Percentiles rank a stretch among this genome's conserved stretches.
Evolutionary conservation across 2,888 invertebrate species (phyloP).

Genomic region (Amphipoea oculea): DNA sequence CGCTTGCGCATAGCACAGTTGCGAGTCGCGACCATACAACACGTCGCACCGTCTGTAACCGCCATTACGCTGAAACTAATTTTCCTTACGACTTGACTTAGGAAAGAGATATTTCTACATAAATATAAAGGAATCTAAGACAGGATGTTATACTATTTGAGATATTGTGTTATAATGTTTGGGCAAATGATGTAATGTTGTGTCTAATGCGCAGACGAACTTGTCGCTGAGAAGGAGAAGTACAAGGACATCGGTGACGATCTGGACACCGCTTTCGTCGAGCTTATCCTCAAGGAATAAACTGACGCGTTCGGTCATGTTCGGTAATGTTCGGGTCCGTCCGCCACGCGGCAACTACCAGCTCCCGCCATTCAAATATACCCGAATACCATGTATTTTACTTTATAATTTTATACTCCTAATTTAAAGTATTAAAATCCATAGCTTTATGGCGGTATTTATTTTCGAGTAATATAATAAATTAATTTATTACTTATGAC

Average conservation of each 20-base stretch:
- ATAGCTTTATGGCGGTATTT: conserved; percentile 89
- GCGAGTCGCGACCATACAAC: conserved; percentile 40
- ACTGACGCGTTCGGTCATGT: conserved; percentile 55
- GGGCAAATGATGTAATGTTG: conserved; percentile 63
- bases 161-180: conserved; percentile 28
- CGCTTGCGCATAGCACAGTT: conserved; percentile 38
- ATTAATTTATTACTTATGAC: conserved; percentile 85
- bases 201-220: conserved; percentile 93
- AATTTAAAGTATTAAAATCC: conserved; percentile 87
- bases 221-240: conserved; percentile 99
- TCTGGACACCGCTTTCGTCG: conserved; percentile 99
- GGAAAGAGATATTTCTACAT: conserved; percentile 57
- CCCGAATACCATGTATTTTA: conserved; percentile 83
- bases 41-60: conserved; percentile 66
- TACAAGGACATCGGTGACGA: conserved; percentile 99
- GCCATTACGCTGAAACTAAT: conserved; percentile 76
- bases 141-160: conserved; percentile 44
- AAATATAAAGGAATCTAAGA: conserved; percentile 22
- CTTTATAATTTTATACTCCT: conserved; percentile 87
- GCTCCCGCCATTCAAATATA: conserved; percentile 82
- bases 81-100: conserved; percentile 83
- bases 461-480: conserved; percentile 88
- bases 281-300: conserved; percentile 95
- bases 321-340: conserved; percentile 60
- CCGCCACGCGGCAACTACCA: conserved; percentile 65